A percentile compares a stretch with the other conserved stretches of the same genome.
phyloP scores from a whole-genome alignment of 2,888 invertebrate species.

The Acanthococcus lagerstroemiae region DNA sequence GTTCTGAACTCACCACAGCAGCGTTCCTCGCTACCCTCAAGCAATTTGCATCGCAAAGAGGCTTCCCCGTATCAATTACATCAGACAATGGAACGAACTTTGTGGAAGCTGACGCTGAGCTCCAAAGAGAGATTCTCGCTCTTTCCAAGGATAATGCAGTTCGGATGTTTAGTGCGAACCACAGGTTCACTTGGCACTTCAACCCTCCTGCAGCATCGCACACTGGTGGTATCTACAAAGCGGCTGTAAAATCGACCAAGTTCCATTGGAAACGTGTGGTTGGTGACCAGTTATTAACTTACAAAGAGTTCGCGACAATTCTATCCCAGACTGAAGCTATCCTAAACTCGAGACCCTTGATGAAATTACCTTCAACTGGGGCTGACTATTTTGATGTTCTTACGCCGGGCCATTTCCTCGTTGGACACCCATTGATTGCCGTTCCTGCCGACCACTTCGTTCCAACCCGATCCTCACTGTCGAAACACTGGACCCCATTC shows the following conservation, averaged over 20 bases:
- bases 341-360: background rate
- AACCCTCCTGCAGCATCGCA: background rate
- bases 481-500: too few species aligned
- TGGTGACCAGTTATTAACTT: background rate
- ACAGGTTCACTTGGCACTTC: background rate
- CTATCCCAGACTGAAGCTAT: background rate
- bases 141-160: background rate
- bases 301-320: background rate
- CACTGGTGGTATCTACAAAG: background rate
- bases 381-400: too few species aligned
- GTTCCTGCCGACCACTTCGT: too few species aligned
- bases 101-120: slow-evolving; percentile 37
- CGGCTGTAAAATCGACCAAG: background rate
- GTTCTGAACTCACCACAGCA: slow-evolving; percentile 37
- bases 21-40: slow-evolving; percentile 39
- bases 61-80: slow-evolving; percentile 37
- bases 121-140: slow-evolving; percentile 2
- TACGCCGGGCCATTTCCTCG: too few species aligned
- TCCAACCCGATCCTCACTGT: too few species aligned
- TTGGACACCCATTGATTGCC: too few species aligned
- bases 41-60: slow-evolving; percentile 39
- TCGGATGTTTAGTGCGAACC: background rate
- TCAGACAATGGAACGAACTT: slow-evolving; percentile 41
- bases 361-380: too few species aligned
- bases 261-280: background rate